Conservation (phyloP, 2,888 invertebrate species). For the Rotaria sp. region DNA sequence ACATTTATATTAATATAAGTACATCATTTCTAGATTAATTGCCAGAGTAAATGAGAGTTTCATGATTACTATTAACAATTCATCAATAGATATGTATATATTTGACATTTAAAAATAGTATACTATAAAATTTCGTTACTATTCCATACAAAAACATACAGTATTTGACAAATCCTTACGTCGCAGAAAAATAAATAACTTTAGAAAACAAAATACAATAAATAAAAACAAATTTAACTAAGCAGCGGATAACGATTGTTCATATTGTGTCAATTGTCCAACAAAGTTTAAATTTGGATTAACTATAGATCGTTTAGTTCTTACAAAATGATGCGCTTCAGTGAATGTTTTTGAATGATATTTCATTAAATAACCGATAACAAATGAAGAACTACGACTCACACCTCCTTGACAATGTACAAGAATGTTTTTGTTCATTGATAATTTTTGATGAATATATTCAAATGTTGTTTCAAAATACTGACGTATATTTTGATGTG, state of each 20-base stretch:
- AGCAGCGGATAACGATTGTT: not conserved
- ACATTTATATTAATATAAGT: no score
- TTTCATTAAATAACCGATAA: constrained; percentile 19
- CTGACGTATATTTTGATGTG: not conserved
- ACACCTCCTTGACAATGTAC: constrained; percentile 16
- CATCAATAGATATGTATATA: not conserved
- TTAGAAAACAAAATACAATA: not conserved
- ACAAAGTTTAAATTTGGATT: not conserved
- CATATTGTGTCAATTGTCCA: not conserved
- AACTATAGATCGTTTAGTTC: not conserved
- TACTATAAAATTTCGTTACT: not conserved
- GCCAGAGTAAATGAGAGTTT: not conserved
- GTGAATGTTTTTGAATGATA: not conserved
- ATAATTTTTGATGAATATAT: not conserved
- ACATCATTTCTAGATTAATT: no score
- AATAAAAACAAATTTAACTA: not conserved
- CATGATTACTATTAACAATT: not conserved
- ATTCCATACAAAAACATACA: not conserved
- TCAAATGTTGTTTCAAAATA: constrained; percentile 25
- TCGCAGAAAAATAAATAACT: not conserved
- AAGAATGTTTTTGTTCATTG: not conserved
- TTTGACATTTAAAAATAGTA: not conserved
- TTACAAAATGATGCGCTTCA: not conserved
- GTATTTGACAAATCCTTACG: not conserved
- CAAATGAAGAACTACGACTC: not conserved